Percentiles rank a stretch among this genome's conserved stretches.
Conservation (phyloP, 2,113 vertebrate species). For the Sylvilagus bachmani region DNA sequence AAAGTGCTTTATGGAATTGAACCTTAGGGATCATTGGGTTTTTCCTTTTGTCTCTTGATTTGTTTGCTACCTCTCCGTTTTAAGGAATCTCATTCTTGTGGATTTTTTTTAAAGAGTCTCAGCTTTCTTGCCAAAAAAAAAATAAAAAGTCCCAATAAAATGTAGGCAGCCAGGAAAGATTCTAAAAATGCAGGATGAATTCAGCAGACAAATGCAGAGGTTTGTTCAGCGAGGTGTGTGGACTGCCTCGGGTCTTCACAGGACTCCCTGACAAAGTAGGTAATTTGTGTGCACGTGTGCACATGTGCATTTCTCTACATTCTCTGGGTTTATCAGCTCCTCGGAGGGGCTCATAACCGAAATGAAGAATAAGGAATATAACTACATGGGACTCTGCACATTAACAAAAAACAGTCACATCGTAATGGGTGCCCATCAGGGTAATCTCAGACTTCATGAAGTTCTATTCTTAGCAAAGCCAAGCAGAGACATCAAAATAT, state of each 20-base stretch:
- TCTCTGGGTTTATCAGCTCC: conserved; percentile 33
- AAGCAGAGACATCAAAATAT: neutral
- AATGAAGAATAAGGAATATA: conserved; percentile 26
- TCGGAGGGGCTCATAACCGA: neutral
- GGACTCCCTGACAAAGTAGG: neutral
- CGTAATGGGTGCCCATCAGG: neutral
- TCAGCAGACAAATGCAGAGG: neutral
- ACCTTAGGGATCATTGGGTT: neutral
- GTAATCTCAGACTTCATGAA: conserved; percentile 28
- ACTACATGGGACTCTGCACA: neutral
- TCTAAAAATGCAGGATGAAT: conserved; percentile 68
- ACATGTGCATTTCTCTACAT: neutral
- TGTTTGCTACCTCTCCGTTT: conserved; percentile 19
- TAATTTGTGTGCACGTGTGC: neutral
- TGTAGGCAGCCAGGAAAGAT: conserved; percentile 3
- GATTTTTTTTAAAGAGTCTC: conserved; percentile 30
- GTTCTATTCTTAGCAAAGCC: conserved; percentile 28
- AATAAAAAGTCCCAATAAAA: conserved; percentile 48
- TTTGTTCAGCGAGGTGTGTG: neutral
- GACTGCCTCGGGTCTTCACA: neutral
- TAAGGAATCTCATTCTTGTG: conserved; percentile 2
- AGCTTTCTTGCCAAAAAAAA: conserved; percentile 34
- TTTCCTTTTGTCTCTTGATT: conserved; percentile 12
- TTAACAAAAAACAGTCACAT: neutral
- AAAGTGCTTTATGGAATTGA: neutral